Evolutionary conservation across 2,888 invertebrate genomes (phyloP).

Genomic region (Branchinecta sandiegonensis): DNA sequence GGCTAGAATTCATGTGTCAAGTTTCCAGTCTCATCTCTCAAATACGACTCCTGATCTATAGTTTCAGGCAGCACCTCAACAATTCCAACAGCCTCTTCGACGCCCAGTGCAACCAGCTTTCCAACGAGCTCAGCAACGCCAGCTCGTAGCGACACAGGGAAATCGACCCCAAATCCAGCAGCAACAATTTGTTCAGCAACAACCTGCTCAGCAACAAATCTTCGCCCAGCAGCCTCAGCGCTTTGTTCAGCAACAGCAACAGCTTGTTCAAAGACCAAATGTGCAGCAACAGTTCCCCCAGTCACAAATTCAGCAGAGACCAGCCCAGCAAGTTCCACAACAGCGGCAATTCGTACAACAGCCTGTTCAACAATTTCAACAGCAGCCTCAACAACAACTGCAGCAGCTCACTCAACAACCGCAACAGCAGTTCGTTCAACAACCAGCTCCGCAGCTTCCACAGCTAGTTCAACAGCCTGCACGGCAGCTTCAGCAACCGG

Average conservation of each 20-base stretch:
- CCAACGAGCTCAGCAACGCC: not conserved
- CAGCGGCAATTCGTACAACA: conserved; percentile 4
- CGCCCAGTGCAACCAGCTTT: conserved; percentile 10
- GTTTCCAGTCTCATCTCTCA: too few relatives aligned
- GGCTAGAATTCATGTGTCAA: too few relatives aligned
- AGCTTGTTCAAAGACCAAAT: too few relatives aligned
- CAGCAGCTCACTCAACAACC: not conserved
- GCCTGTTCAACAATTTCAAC: conserved; percentile 5
- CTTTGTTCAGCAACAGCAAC: too few relatives aligned
- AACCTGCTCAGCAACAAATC: too few relatives aligned
- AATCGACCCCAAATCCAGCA: not conserved
- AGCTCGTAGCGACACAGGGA: not conserved
- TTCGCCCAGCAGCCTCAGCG: too few relatives aligned
- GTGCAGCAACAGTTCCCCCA: too few relatives aligned
- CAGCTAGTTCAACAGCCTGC: not conserved
- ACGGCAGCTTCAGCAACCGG: not conserved
- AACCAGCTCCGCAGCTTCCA: not conserved
- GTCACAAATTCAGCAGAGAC: not conserved
- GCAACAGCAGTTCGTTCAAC: not conserved
- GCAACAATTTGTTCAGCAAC: not conserved
- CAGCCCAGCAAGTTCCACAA: not conserved
- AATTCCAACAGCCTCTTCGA: not conserved
- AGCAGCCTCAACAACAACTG: conserved; percentile 2
- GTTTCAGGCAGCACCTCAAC: not conserved
- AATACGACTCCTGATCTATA: not conserved